These are phyloP conservation scores for Leptoteleia sp. DNA, from an alignment of 1,140 invertebrate species.

Conservation along the genomic window DNA sequence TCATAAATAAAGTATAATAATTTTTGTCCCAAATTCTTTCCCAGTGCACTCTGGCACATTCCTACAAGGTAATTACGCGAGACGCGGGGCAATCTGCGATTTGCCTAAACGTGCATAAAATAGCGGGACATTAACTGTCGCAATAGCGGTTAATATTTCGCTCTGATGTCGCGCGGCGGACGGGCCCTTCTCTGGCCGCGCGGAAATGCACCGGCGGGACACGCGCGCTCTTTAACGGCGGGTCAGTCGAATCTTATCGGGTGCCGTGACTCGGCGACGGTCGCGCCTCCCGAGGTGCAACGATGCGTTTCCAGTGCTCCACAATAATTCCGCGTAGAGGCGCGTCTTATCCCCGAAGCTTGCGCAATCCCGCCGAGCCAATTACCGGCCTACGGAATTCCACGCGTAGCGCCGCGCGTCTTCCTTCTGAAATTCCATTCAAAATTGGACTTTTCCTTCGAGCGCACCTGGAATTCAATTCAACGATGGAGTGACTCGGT, in stretches of 20 bases:
- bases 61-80: constrained; percentile 5
- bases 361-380: constrained; percentile 7
- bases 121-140: constrained; percentile 11
- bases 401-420: too few relatives aligned
- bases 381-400: too few relatives aligned
- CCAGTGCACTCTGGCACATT: too few relatives aligned
- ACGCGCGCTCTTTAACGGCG: constrained; percentile 59
- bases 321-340: constrained; percentile 2
- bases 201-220: constrained; percentile 54
- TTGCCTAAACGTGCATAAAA: constrained; percentile 12
- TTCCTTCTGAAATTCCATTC: too few relatives aligned
- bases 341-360: constrained; percentile 1
- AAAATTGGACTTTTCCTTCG: too few relatives aligned
- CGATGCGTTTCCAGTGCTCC: constrained; percentile 33
- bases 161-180: constrained; percentile 20
- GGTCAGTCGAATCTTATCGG: constrained; percentile 72
- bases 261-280: constrained; percentile 54
- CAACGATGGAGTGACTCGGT: too few relatives aligned
- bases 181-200: constrained; percentile 49
- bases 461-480: too few relatives aligned
- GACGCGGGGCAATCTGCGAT: not conserved
- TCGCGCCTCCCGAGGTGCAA: constrained; percentile 25
- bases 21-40: too few relatives aligned
- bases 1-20: too few relatives aligned
- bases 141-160: too few relatives aligned